These are phyloP conservation scores for Pandemis heparana DNA, from an alignment of 2,888 invertebrate genomes.

Conservation along the genomic window DNA sequence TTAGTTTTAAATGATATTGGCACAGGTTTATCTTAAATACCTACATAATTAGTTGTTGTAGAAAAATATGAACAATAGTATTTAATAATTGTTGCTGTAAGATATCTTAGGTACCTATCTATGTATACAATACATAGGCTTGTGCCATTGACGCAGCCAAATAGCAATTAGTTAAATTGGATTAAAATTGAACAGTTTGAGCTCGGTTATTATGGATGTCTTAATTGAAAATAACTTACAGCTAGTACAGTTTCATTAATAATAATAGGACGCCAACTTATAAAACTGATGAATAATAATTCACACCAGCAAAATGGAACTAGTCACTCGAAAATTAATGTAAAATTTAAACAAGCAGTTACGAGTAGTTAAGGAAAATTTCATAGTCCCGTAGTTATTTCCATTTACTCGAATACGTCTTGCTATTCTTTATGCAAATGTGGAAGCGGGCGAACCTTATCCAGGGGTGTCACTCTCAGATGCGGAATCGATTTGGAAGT, in stretches of 20 bases:
- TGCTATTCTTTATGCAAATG: conserved; percentile 82
- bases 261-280: no score
- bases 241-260: no score
- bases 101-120: no score
- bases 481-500: conserved; percentile 83
- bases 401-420: conserved; percentile 63
- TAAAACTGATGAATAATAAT: not conserved
- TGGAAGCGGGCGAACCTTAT: conserved; percentile 70
- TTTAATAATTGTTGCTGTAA: no score
- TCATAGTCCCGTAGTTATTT: conserved; percentile 40
- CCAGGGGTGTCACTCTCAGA: conserved; percentile 81
- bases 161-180: no score
- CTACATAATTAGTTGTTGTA: not conserved
- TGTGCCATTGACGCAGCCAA: no score
- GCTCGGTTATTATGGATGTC: no score
- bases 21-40: not conserved
- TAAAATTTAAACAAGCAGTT: conserved; percentile 22
- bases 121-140: no score
- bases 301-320: not conserved
- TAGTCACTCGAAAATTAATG: conserved; percentile 25
- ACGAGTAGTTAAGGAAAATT: conserved; percentile 33
- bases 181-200: no score
- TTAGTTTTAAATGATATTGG: not conserved
- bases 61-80: no score
- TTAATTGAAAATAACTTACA: no score